Conservation (phyloP, 2,113 vertebrate genomes). For the Hemiprocne comata region DNA sequence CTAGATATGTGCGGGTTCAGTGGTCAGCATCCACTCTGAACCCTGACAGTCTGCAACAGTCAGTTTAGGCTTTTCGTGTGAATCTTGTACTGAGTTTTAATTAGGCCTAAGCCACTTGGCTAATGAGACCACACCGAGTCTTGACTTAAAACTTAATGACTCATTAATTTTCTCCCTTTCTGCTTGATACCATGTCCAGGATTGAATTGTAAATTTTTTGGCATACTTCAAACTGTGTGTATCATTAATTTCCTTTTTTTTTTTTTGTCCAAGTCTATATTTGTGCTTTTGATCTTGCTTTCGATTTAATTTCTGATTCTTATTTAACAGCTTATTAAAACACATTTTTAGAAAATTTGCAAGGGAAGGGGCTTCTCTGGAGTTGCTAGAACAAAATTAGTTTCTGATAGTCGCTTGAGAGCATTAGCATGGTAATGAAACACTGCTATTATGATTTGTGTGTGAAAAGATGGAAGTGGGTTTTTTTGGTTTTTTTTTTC, state of each 20-base stretch:
- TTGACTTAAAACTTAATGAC: constrained; percentile 16
- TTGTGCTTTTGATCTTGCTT: background rate
- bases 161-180: constrained; percentile 18
- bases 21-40: background rate
- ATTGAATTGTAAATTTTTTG: background rate
- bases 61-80: background rate
- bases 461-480: background rate
- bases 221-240: background rate
- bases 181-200: background rate
- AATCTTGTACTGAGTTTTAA: background rate
- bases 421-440: background rate
- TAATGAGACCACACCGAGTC: constrained; percentile 1
- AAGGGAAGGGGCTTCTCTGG: background rate
- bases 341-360: background rate
- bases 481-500: background rate
- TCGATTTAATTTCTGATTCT: background rate
- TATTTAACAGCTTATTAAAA: background rate
- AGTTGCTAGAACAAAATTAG: background rate
- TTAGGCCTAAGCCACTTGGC: constrained; percentile 30
- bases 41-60: background rate
- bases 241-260: background rate
- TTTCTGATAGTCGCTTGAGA: background rate
- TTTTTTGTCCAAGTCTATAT: background rate
- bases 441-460: background rate
- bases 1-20: background rate